Evolutionary conservation across 2,888 invertebrate genomes (phyloP).

Genomic region (Zele albiditarsus): DNA sequence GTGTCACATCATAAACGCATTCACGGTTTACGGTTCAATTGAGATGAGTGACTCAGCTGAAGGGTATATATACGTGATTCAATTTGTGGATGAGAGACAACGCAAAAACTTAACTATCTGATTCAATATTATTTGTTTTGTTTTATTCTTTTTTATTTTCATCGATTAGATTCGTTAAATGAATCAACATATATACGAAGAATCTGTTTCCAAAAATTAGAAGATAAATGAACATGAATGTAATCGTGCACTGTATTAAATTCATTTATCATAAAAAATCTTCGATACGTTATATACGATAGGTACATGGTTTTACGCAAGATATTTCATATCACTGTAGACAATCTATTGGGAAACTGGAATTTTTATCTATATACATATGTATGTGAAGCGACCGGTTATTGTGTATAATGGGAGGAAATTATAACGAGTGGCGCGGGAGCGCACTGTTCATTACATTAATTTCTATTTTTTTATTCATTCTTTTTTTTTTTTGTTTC

Average conservation of each 20-base stretch:
- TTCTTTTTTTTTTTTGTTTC: not conserved
- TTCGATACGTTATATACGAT: not conserved
- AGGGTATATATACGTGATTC: conserved; percentile 15
- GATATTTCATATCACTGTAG: not conserved
- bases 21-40: conserved; percentile 53
- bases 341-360: conserved; percentile 13
- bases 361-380: conserved; percentile 12
- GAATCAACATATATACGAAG: not conserved
- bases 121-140: conserved; percentile 2
- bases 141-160: not conserved
- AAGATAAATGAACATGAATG: not conserved
- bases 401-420: not conserved
- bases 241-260: not conserved
- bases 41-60: conserved; percentile 50
- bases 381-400: conserved; percentile 8
- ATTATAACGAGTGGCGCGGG: conserved; percentile 12
- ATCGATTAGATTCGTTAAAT: conserved; percentile 13
- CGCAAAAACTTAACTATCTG: not conserved
- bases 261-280: not conserved
- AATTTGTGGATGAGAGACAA: conserved; percentile 24
- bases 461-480: not conserved
- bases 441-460: conserved; percentile 1
- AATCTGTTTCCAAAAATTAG: not conserved
- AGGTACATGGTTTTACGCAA: not conserved
- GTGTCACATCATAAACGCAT: conserved; percentile 49